Conservation (phyloP, 1,140 invertebrate genomes). For the Cydia splendana region DNA sequence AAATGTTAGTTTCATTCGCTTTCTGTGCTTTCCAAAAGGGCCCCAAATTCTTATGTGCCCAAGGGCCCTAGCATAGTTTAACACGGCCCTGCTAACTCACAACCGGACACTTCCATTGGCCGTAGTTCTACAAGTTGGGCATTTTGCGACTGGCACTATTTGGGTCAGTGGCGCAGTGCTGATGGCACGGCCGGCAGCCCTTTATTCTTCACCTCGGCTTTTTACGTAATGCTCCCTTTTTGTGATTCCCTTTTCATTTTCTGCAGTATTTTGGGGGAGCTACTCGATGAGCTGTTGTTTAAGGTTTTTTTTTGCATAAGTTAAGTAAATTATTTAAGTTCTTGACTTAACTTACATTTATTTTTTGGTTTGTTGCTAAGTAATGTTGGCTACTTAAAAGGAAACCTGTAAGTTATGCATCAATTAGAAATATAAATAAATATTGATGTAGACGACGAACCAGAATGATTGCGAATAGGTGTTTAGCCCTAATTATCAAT, state of each 20-base stretch:
- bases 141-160: slow-evolving; percentile 66
- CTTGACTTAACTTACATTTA: too few relatives aligned
- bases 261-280: slow-evolving; percentile 1
- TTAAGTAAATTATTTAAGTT: too few relatives aligned
- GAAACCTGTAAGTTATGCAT: too few relatives aligned
- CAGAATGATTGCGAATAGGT: too few relatives aligned
- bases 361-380: neutral
- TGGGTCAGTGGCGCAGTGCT: slow-evolving; percentile 67
- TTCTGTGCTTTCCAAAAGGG: too few relatives aligned
- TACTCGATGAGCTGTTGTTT: neutral
- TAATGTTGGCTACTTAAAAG: neutral
- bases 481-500: too few relatives aligned
- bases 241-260: slow-evolving; percentile 42
- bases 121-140: slow-evolving; percentile 43
- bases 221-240: slow-evolving; percentile 54
- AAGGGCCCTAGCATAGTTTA: too few relatives aligned
- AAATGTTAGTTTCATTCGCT: too few relatives aligned
- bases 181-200: slow-evolving; percentile 54
- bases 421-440: too few relatives aligned
- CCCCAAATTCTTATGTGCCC: too few relatives aligned
- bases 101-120: neutral
- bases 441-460: too few relatives aligned
- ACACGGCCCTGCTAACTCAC: too few relatives aligned
- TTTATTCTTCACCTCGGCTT: slow-evolving; percentile 65
- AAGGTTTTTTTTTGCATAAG: neutral